Evolutionary conservation across 2,888 invertebrate genomes (phyloP).

Genomic region (Oxytorus armatus): DNA sequence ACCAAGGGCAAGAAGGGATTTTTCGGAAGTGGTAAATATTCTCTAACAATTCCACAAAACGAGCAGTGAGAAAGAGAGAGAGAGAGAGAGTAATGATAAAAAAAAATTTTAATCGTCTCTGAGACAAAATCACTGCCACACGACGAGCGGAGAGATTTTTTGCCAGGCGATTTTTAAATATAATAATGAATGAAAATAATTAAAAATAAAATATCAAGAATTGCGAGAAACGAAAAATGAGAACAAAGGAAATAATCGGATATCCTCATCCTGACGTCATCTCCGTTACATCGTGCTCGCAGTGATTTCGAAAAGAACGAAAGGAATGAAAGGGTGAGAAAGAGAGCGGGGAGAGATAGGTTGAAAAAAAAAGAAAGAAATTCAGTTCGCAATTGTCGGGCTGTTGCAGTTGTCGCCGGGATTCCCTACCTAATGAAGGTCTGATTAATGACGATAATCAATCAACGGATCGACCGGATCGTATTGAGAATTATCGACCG

Average conservation of each 20-base stretch:
- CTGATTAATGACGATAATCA: slow-evolving; percentile 71
- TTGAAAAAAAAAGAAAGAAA: slow-evolving; percentile 28
- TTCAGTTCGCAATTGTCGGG: slow-evolving; percentile 68
- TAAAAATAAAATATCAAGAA: slow-evolving; percentile 11
- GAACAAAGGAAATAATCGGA: slow-evolving; percentile 22
- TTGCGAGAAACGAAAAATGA: slow-evolving; percentile 21
- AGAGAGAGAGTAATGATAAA: slow-evolving; percentile 49
- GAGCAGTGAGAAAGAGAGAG: slow-evolving; percentile 48
- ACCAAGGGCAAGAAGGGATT: slow-evolving; percentile 92
- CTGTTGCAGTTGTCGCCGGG: slow-evolving; percentile 84
- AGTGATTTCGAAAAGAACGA: slow-evolving; percentile 49
- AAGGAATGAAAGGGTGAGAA: slow-evolving; percentile 39
- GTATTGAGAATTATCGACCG: slow-evolving; percentile 48
- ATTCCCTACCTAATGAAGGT: slow-evolving; percentile 83
- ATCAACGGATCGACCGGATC: slow-evolving; percentile 59
- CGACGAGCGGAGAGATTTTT: slow-evolving; percentile 44
- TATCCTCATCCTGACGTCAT: slow-evolving; percentile 46
- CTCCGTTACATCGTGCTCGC: slow-evolving; percentile 54
- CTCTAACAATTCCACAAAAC: slow-evolving; percentile 51
- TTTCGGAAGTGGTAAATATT: slow-evolving; percentile 93
- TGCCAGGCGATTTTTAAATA: too few relatives aligned
- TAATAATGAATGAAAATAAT: too few relatives aligned
- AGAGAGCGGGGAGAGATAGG: slow-evolving; percentile 45
- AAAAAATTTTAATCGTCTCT: slow-evolving; percentile 59
- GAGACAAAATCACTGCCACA: slow-evolving; percentile 60